phyloP scores from a whole-genome alignment of 2,888 invertebrate genomes.

The Stenodema calcarata region DNA sequence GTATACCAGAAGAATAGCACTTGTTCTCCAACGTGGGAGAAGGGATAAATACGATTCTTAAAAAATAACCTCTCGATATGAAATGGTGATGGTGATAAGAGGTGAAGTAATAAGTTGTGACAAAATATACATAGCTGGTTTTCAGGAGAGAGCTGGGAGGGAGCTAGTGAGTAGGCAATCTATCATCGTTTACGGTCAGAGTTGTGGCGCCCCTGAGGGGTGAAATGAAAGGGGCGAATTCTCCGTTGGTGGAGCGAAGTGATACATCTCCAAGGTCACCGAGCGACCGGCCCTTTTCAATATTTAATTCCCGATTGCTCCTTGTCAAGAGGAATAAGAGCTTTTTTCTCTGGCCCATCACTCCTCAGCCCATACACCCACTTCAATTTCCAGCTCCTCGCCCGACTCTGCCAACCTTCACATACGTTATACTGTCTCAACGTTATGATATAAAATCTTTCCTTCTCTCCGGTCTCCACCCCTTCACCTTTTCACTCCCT shows the following conservation, averaged over 20 bases:
- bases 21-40: no score
- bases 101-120: not conserved
- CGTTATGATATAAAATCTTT: not conserved
- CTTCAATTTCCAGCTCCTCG: not conserved
- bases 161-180: not conserved
- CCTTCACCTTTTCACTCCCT: not conserved
- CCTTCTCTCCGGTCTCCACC: not conserved
- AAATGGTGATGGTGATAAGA: not conserved
- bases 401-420: not conserved
- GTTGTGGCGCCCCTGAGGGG: not conserved
- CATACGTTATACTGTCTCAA: not conserved
- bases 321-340: conserved; percentile 16
- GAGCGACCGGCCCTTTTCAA: not conserved
- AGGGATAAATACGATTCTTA: no score
- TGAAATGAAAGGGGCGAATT: not conserved
- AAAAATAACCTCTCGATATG: not conserved
- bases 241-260: not conserved
- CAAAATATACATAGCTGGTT: conserved; percentile 7
- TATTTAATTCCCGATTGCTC: conserved; percentile 10
- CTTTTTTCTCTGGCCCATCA: not conserved
- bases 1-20: not conserved
- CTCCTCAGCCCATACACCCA: not conserved
- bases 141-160: not conserved
- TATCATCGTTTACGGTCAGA: conserved; percentile 8
- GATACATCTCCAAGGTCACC: conserved; percentile 16